Evolutionary conservation across 2,888 invertebrate genomes (phyloP), one percentile per base, ranked within the genome.

Genomic region (Epinotia brunnichana): DNA sequence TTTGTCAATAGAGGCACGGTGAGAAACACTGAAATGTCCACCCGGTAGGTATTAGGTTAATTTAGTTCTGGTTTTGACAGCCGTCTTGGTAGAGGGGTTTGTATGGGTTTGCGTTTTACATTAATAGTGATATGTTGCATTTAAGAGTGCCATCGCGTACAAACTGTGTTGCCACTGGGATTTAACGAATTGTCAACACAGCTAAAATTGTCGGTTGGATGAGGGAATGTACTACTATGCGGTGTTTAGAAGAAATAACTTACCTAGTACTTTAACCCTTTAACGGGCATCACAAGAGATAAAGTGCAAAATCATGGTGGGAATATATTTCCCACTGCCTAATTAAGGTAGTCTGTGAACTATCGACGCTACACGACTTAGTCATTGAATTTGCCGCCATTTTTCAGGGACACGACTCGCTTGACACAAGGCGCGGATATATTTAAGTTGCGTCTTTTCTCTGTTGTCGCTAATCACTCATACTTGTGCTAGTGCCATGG

Each of bases 121-220:
- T 29, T 81, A 78, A 82, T 83, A 86, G 90, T 91, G 90, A 91
- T 91, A 90, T 84, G 82, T 83, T 90, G 92, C 92, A 92, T 92
- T 92, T 92, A 91, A 82, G 84, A 82, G 89, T 90, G 90, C 90
- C 91, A 90, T 90, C 85, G 77, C 78, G 83, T 80, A 79, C 84
- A 81, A 77, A 78, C 80, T 77, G 82, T 86, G 84, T 84, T 85
- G 84, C 83, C 85, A 81, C 79, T 78, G 71, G 74, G 76, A 79
- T 76, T 24, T 48, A 11, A 48, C 41, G 59, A 68, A 54, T 73
- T 75, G 63, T 48, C 76, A 60, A 66, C 70, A 71, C 56, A 64
- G 64, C 72, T 72, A 68, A 70, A 67, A 68, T 53, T 69, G 17
- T 39, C 24, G 56, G 62, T 61, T 41, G 51, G 39, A 10, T 70